A percentile compares a stretch with the other conserved stretches of the same genome.
phyloP scores from a whole-genome alignment of 1,140 invertebrate genomes.

The Euschistus heros region DNA sequence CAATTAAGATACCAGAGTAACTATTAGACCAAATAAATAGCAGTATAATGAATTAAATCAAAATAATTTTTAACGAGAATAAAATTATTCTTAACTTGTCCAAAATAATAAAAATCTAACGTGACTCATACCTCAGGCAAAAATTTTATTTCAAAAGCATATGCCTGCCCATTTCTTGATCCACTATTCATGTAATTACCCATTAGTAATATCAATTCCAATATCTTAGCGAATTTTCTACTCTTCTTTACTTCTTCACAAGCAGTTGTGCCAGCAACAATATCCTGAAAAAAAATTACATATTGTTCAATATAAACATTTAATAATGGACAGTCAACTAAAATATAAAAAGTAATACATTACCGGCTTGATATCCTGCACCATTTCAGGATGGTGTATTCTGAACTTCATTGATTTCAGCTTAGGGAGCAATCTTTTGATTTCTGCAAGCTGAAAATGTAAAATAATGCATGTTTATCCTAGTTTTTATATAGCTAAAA shows the following conservation, averaged over 20 bases:
- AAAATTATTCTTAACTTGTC: not conserved
- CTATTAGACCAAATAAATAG: slow-evolving; percentile 12
- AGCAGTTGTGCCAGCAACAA: slow-evolving; percentile 87
- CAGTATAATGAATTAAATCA: not conserved
- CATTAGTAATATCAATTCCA: slow-evolving; percentile 80
- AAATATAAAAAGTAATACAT: slow-evolving; percentile 33
- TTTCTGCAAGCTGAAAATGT: slow-evolving; percentile 49
- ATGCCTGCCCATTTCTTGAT: slow-evolving; percentile 82
- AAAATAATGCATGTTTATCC: no score
- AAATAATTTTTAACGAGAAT: not conserved
- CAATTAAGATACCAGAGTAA: not conserved
- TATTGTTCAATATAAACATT: no score
- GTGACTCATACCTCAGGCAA: slow-evolving; percentile 64
- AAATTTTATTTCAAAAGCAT: slow-evolving; percentile 94
- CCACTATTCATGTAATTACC: slow-evolving; percentile 95
- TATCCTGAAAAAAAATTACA: slow-evolving; percentile 49
- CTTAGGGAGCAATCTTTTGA: slow-evolving; percentile 79
- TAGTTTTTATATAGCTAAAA: no score
- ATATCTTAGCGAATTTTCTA: slow-evolving; percentile 77
- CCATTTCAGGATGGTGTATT: slow-evolving; percentile 67
- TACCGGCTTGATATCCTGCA: slow-evolving; percentile 85
- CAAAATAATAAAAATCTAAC: slow-evolving; percentile 13
- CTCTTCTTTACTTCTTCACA: slow-evolving; percentile 89
- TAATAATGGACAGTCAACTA: no score
- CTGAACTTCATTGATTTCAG: slow-evolving; percentile 86